Evolutionary conservation across 2,797 vertebrate genomes (phyloP).

Genomic region (Pseudochaenichthys georgianus): DNA sequence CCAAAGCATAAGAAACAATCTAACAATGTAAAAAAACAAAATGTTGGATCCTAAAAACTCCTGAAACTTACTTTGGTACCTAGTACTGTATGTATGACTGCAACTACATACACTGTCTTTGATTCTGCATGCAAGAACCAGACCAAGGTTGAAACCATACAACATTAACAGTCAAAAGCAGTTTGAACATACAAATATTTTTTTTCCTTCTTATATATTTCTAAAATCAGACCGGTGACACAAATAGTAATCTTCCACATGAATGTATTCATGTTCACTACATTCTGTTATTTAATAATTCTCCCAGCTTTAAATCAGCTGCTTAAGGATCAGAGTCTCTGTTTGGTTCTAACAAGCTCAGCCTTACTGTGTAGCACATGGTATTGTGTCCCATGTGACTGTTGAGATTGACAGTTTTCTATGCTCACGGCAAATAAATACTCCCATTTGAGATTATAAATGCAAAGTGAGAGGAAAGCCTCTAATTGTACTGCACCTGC

Average conservation of each 20-base stretch:
- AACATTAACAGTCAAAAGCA: background rate
- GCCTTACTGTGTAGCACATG: background rate
- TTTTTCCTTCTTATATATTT: too few species aligned
- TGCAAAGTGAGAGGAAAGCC: too few species aligned
- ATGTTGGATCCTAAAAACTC: background rate
- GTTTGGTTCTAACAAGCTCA: too few species aligned
- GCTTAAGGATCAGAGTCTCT: too few species aligned
- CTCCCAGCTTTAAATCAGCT: too few species aligned
- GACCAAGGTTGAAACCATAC: conserved; percentile 1
- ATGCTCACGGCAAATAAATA: conserved; percentile 8
- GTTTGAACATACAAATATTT: background rate
- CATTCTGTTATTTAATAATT: too few species aligned
- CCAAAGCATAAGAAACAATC: conserved; percentile 22
- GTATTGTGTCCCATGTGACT: conserved; percentile 6
- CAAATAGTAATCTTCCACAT: too few species aligned
- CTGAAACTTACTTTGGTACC: too few species aligned
- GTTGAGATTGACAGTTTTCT: conserved; percentile 6
- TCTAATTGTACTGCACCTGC: background rate
- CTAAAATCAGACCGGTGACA: too few species aligned
- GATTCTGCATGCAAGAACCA: conserved; percentile 38
- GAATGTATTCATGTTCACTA: too few species aligned
- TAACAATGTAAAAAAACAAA: background rate
- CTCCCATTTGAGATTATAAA: background rate
- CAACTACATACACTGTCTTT: conserved; percentile 16
- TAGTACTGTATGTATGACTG: background rate